A percentile compares a stretch with the other conserved stretches of the same genome.
Conservation (phyloP, 2,797 vertebrate genomes). For the Australoheros facetus region DNA sequence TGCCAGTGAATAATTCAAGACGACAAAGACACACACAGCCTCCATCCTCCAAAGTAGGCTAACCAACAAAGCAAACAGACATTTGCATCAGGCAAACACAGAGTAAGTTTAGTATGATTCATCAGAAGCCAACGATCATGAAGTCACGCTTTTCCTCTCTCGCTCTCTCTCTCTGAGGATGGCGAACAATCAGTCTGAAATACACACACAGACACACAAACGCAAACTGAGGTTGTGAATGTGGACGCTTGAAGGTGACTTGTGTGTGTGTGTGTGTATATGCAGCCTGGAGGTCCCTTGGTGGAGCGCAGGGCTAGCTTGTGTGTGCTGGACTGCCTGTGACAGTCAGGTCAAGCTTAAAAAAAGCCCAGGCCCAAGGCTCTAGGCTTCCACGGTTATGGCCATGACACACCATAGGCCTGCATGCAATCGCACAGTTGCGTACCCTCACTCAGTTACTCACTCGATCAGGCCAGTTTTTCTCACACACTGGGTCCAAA, state of each 20-base stretch:
- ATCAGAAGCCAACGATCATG: slow-evolving; percentile 58
- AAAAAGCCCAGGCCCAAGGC: slow-evolving; percentile 60
- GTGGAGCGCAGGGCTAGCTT: slow-evolving; percentile 15
- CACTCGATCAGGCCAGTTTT: not conserved
- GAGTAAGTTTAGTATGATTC: slow-evolving; percentile 64
- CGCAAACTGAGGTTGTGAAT: slow-evolving; percentile 25
- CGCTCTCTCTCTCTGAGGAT: slow-evolving; percentile 54
- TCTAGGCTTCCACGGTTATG: slow-evolving; percentile 40
- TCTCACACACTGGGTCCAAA: slow-evolving; percentile 1
- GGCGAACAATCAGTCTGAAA: slow-evolving; percentile 33
- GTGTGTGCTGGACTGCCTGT: slow-evolving; percentile 35
- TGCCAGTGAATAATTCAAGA: slow-evolving; percentile 64
- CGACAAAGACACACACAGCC: slow-evolving; percentile 18
- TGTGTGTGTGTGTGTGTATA: slow-evolving; percentile 23
- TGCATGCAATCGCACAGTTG: slow-evolving; percentile 17
- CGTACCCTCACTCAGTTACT: slow-evolving; percentile 15
- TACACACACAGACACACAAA: slow-evolving; percentile 13
- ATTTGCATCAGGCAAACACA: slow-evolving; percentile 65
- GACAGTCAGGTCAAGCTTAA: slow-evolving; percentile 60
- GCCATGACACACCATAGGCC: slow-evolving; percentile 47
- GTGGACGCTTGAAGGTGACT: slow-evolving; percentile 66
- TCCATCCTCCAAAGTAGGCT: slow-evolving; percentile 57
- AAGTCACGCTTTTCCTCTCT: slow-evolving; percentile 50
- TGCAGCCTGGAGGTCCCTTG: slow-evolving; percentile 52
- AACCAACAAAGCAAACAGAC: slow-evolving; percentile 69